Evolutionary conservation across 35 echinoderm and acorn worm genomes (phyloP).

Genomic region (Lytechinus variegatus): DNA sequence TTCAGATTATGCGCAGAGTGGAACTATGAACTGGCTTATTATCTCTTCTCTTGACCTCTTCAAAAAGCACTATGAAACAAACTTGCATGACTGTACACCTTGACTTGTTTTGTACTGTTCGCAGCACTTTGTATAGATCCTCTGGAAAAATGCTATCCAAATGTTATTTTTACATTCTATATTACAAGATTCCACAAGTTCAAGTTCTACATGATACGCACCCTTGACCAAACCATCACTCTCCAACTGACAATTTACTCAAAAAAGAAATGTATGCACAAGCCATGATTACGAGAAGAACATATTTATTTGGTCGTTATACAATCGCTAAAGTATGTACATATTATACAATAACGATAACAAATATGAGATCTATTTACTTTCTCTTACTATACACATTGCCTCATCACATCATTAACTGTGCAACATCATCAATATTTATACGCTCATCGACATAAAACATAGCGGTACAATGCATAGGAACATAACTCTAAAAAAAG

Average conservation of each 20-base stretch:
- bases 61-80: too few relatives aligned
- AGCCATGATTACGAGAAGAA: background rate
- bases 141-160: too few relatives aligned
- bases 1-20: too few relatives aligned
- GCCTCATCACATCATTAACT: background rate
- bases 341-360: conserved; percentile 44
- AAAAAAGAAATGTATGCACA: background rate
- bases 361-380: background rate
- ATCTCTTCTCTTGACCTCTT: too few relatives aligned
- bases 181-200: too few relatives aligned
- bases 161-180: too few relatives aligned
- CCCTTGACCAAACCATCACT: too few relatives aligned
- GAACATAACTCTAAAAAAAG: background rate
- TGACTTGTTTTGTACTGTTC: too few relatives aligned
- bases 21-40: too few relatives aligned
- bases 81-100: too few relatives aligned
- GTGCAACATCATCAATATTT: background rate
- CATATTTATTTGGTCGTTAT: conserved; percentile 39
- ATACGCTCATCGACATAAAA: background rate
- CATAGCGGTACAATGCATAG: background rate
- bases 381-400: conserved; percentile 29
- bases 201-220: too few relatives aligned
- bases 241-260: background rate
- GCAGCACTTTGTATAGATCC: too few relatives aligned
- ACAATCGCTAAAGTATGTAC: conserved; percentile 40